phyloP scores from a whole-genome alignment of 2,113 vertebrate genomes.

The Bettongia penicillata region DNA sequence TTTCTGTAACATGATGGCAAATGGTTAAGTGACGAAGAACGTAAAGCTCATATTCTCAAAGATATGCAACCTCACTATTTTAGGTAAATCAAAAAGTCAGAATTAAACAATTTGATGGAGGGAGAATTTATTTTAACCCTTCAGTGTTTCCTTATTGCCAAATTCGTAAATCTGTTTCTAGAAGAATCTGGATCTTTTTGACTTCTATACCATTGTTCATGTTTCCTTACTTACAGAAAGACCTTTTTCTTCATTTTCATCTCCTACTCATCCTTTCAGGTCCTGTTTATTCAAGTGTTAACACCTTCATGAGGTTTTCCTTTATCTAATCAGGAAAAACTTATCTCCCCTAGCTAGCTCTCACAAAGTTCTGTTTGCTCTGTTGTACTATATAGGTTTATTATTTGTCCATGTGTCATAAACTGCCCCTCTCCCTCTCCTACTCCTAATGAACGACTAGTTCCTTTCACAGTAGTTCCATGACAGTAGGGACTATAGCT shows the following conservation, averaged over 20 bases:
- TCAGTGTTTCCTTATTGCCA: not conserved
- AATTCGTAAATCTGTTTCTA: not conserved
- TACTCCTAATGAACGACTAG: not conserved
- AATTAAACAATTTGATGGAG: not conserved
- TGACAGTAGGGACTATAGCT: not conserved
- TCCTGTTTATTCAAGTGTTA: not conserved
- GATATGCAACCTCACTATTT: fast-evolving
- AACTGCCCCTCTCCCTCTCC: fast-evolving
- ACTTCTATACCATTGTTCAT: not conserved
- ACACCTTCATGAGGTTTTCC: not conserved
- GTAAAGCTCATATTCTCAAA: not conserved
- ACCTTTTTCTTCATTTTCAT: not conserved
- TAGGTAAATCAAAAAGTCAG: not conserved
- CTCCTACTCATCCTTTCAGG: not conserved
- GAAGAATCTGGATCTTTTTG: not conserved
- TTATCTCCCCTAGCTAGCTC: not conserved
- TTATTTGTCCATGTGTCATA: not conserved
- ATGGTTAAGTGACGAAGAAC: not conserved
- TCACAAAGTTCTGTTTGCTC: not conserved
- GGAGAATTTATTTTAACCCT: not conserved
- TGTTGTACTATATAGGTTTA: not conserved
- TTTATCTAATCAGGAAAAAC: not conserved
- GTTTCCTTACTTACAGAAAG: not conserved
- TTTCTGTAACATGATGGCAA: slow-evolving; percentile 80
- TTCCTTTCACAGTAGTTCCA: not conserved